Base-by-base conservation (phyloP, 2,888 invertebrate genomes). In the Lamellibrachia columna region DNA sequence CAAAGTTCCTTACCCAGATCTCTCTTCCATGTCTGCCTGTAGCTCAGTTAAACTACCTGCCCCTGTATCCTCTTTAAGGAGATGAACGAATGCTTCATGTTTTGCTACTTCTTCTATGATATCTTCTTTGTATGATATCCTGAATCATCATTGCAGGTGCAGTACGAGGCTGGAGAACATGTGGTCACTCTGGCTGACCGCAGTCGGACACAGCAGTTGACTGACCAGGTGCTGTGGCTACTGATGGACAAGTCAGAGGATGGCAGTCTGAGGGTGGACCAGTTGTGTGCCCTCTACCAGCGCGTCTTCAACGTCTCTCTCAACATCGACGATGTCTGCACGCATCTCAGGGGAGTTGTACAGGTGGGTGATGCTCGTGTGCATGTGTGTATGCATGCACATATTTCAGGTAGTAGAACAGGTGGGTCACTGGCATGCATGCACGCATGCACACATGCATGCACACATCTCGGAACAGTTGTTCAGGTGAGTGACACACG, bases 151-250 rank as follows among this genome's bases (percentile, higher is more conserved):
- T 40, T 40, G 40, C 40, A 97, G 90, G 92, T 94, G 28, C 93
- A 94, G 91, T 75, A 58, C n/a, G 53, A 90, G 90, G 91, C 91
- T n/a, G 94, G 94, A 40, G 58, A 91, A 55, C 52, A 91, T 52
- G 92, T 94, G 92, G 92, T 97, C 15, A 96, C 97, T 52, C 96
- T 97, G 9, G 97, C 97, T 52, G 97, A 97, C 93, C 97, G 97
- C 91, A 96, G 96, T n/a, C 96, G 97, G 92, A 95, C 97, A 55
- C 97, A 97, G 94, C 96, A 97, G 93, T 95, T 97, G 93, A 97
- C 97, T 91, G 95, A 97, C 11, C 97, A 97, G 93, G 97, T 97
- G 92, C 97, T 98, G 95, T 97, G 97, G 92, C 95, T 98, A 90
- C 96, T 98, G 93, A 97, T 98, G 96, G 97, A 97, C 93, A 97